phyloP scores from a whole-genome alignment of 2,797 vertebrate genomes.

The Intellagama lesueurii region DNA sequence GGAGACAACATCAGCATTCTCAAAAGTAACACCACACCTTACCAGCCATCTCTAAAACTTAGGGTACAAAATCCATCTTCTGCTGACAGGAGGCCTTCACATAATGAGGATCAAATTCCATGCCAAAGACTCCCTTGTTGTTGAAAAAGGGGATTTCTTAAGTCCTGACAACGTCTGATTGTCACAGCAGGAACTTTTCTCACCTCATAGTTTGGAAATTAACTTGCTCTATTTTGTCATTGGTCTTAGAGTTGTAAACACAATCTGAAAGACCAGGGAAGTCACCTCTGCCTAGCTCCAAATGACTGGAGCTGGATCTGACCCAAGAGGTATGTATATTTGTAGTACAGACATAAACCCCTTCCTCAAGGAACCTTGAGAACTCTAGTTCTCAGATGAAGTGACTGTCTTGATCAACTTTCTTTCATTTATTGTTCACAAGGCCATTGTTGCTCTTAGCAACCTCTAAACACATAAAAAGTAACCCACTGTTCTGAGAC shows the following conservation, averaged over 20 bases:
- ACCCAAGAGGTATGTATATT: background rate
- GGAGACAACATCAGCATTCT: background rate
- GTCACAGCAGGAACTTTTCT: no score
- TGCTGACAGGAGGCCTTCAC: background rate
- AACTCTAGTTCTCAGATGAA: background rate
- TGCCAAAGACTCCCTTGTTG: no score
- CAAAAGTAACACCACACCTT: background rate
- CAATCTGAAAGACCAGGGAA: no score
- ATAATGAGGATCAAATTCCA: no score
- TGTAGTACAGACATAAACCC: background rate
- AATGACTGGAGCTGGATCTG: background rate
- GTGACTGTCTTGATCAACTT: constrained; percentile 36
- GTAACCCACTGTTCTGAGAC: constrained; percentile 60
- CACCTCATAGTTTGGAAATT: no score
- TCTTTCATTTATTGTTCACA: constrained; percentile 60
- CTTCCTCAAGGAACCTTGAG: constrained; percentile 4
- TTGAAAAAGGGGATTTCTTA: no score
- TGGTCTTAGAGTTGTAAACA: no score
- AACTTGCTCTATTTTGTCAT: no score
- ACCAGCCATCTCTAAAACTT: background rate
- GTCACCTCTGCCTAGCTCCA: background rate
- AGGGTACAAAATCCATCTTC: background rate
- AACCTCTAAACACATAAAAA: constrained; percentile 60
- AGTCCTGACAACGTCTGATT: no score
- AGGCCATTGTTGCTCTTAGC: constrained; percentile 52